A percentile compares a stretch with the other conserved stretches of the same genome.
Conservation (phyloP, 1,140 invertebrate species). For the Cylas formicarius region DNA sequence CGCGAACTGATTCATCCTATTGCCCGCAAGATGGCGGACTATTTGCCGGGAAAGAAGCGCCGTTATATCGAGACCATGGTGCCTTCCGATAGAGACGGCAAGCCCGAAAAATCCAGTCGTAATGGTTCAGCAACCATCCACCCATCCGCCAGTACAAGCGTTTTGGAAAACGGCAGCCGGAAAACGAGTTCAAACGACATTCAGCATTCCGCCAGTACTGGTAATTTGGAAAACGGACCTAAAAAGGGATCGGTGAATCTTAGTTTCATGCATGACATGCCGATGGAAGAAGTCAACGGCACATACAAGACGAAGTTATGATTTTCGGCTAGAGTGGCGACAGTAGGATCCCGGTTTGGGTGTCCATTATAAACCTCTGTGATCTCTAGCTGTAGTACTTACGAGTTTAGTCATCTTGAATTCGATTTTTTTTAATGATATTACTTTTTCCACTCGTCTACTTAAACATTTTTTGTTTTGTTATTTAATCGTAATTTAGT, state of each 20-base stretch:
- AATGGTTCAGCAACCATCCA: slow-evolving; percentile 4
- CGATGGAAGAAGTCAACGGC: slow-evolving; percentile 23
- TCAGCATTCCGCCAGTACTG: slow-evolving; percentile 7
- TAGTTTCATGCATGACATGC: slow-evolving; percentile 18
- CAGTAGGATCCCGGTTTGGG: neutral
- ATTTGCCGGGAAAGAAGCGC: slow-evolving; percentile 48
- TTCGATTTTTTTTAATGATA: too few relatives aligned
- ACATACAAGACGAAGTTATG: slow-evolving; percentile 29
- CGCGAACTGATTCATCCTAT: slow-evolving; percentile 59
- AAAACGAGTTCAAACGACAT: slow-evolving; percentile 2
- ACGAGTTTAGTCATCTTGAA: too few relatives aligned
- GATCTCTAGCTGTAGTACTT: slow-evolving; percentile 27
- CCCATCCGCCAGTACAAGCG: slow-evolving; percentile 1
- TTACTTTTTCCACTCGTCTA: too few relatives aligned
- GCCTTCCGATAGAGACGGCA: slow-evolving; percentile 19
- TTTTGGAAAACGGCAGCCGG: neutral
- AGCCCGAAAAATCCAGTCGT: slow-evolving; percentile 7
- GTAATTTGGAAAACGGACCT: slow-evolving; percentile 5
- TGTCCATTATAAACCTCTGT: slow-evolving; percentile 25
- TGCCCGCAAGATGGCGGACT: slow-evolving; percentile 50
- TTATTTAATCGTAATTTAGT: too few relatives aligned
- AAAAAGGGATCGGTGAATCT: slow-evolving; percentile 21
- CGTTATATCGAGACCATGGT: too few relatives aligned
- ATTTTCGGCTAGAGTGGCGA: slow-evolving; percentile 21
- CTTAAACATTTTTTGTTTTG: too few relatives aligned